Evolutionary conservation across 2,113 vertebrate genomes (phyloP).

Genomic region (Jaculus jaculus): DNA sequence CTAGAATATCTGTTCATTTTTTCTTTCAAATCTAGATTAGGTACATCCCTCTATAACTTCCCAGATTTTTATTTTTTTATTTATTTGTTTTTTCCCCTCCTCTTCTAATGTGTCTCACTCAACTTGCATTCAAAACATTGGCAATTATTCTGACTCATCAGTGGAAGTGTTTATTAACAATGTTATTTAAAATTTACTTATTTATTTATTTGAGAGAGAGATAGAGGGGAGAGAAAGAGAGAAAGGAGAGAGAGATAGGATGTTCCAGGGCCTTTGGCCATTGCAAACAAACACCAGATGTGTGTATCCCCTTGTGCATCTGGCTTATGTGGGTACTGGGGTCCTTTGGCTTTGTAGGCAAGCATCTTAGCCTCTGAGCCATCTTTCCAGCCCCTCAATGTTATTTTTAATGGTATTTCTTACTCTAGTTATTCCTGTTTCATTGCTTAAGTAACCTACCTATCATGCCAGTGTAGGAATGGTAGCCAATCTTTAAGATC

Average conservation of each 20-base stretch:
- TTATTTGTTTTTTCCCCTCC: background rate
- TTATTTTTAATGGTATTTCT: conserved; percentile 21
- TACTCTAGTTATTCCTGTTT: background rate
- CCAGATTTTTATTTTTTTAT: background rate
- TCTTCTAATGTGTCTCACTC: background rate
- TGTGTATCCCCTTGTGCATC: too few species aligned
- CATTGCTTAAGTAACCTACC: background rate
- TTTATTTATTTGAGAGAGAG: too few species aligned
- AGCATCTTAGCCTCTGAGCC: too few species aligned
- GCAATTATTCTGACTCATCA: background rate
- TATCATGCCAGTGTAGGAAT: background rate
- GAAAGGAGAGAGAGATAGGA: too few species aligned
- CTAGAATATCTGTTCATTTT: background rate
- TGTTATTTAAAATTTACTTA: conserved; percentile 24
- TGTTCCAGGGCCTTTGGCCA: too few species aligned
- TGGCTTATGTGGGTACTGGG: too few species aligned
- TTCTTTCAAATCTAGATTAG: background rate
- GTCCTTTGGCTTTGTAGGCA: too few species aligned
- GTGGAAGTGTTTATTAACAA: background rate
- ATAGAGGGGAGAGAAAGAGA: too few species aligned
- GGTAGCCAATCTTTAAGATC: background rate
- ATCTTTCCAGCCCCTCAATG: background rate
- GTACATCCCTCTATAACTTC: background rate
- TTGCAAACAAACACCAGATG: too few species aligned
- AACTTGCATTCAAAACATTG: background rate